These are phyloP conservation scores for Hippopotamyrus pictus DNA, from an alignment of 2,797 vertebrate genomes.

Conservation along the genomic window DNA sequence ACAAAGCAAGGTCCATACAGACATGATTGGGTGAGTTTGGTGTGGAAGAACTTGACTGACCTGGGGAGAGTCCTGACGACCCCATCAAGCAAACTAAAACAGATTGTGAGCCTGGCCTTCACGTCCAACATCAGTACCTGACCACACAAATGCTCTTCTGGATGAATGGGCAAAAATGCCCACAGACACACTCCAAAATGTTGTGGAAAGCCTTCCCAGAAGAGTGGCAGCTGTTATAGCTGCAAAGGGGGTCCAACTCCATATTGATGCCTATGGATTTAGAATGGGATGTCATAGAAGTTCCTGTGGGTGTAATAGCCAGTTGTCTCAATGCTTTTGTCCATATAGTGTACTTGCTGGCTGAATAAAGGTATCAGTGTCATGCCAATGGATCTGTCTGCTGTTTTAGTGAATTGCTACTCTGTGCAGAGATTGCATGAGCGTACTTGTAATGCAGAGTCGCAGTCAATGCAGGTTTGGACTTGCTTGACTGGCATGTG, in stretches of 20 bases:
- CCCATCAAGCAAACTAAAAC: not conserved
- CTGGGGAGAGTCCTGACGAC: not conserved
- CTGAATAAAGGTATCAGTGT: not conserved
- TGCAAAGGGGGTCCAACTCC: not conserved
- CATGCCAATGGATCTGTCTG: not conserved
- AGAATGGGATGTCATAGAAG: not conserved
- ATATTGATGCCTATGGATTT: not conserved
- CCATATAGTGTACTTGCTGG: not conserved
- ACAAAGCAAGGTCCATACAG: not conserved
- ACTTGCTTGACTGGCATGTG: not conserved
- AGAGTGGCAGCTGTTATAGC: not conserved
- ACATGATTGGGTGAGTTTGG: not conserved
- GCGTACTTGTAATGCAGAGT: not conserved
- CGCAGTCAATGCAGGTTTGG: not conserved
- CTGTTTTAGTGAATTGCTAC: not conserved
- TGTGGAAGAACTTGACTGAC: not conserved
- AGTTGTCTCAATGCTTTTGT: not conserved
- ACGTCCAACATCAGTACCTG: not conserved
- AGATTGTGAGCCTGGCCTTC: not conserved
- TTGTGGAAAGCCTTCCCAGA: not conserved
- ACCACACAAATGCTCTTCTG: not conserved
- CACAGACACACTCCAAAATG: not conserved
- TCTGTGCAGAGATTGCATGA: not conserved
- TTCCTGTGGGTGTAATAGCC: not conserved
- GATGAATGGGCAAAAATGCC: not conserved